Conservation (phyloP, 2,113 vertebrate genomes). For the Euleptes europaea region DNA sequence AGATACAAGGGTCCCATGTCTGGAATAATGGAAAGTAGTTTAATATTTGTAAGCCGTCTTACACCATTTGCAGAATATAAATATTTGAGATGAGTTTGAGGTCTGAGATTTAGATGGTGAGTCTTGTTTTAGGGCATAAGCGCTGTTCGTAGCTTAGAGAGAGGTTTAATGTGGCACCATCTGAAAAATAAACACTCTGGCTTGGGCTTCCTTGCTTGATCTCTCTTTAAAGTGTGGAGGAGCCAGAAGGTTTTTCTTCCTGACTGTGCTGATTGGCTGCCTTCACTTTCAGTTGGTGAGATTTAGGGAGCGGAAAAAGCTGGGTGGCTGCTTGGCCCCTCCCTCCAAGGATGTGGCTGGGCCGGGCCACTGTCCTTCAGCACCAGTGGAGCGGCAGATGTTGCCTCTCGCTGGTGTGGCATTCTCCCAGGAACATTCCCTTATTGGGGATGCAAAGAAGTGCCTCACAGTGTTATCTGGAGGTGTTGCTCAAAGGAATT, state of each 20-base stretch:
- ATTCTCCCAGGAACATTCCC: neutral
- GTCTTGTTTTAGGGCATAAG: neutral
- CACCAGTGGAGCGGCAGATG: neutral
- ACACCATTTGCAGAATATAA: neutral
- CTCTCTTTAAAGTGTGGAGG: neutral
- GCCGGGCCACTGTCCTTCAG: neutral
- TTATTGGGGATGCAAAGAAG: neutral
- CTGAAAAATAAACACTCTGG: neutral
- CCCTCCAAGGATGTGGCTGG: neutral
- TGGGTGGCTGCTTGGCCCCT: neutral
- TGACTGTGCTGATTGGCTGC: neutral
- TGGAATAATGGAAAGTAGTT: neutral
- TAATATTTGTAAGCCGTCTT: neutral
- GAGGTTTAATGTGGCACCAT: neutral
- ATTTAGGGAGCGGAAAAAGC: no score
- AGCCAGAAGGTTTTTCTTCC: neutral
- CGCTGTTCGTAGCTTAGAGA: neutral
- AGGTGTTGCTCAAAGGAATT: neutral
- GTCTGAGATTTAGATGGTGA: no score
- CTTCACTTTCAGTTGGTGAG: rapidly evolving
- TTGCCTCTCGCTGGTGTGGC: neutral
- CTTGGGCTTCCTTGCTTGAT: neutral
- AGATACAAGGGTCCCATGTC: neutral
- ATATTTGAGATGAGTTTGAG: neutral
- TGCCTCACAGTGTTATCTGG: neutral